Evolutionary conservation across 2,797 vertebrate species (phyloP).

Genomic region (Knipowitschia caucasica): DNA sequence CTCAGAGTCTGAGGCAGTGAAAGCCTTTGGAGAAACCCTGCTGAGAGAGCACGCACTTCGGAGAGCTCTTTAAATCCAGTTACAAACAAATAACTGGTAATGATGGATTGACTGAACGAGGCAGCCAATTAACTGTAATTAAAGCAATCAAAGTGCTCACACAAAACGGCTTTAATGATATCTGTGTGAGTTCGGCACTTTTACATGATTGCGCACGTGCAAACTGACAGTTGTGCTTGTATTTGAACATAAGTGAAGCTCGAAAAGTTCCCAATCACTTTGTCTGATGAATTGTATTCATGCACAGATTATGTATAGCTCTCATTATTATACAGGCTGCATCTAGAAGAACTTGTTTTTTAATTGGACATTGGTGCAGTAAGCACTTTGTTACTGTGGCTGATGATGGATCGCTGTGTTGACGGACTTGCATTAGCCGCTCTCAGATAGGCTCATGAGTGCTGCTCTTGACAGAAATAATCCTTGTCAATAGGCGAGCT

Average conservation of each 20-base stretch:
- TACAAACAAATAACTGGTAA: slow-evolving; percentile 65
- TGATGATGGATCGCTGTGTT: slow-evolving; percentile 63
- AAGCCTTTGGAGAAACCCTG: slow-evolving; percentile 48
- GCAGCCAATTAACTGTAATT: slow-evolving; percentile 68
- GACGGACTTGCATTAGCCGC: slow-evolving; percentile 71
- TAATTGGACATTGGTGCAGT: slow-evolving; percentile 57
- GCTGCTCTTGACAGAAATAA: slow-evolving; percentile 70
- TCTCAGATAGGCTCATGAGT: slow-evolving; percentile 65
- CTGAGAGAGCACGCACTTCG: slow-evolving; percentile 61
- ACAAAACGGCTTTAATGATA: slow-evolving; percentile 61
- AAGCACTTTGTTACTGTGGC: slow-evolving; percentile 50
- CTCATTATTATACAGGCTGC: slow-evolving; percentile 55
- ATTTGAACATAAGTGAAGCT: slow-evolving; percentile 13
- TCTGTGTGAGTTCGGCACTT: slow-evolving; percentile 42
- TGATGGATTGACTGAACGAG: slow-evolving; percentile 51
- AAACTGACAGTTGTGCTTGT: slow-evolving; percentile 17
- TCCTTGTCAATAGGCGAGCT: slow-evolving; percentile 59
- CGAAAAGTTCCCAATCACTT: slow-evolving; percentile 15
- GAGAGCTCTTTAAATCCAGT: slow-evolving; percentile 51
- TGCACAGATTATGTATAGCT: slow-evolving; percentile 28
- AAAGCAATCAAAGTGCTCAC: slow-evolving; percentile 65
- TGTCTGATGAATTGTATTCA: slow-evolving; percentile 38
- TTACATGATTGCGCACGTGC: slow-evolving; percentile 44
- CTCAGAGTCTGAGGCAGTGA: slow-evolving; percentile 33
- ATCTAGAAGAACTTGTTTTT: slow-evolving; percentile 60